Conservation (phyloP, 2,888 invertebrate genomes). For the Temnothorax ravouxi region DNA sequence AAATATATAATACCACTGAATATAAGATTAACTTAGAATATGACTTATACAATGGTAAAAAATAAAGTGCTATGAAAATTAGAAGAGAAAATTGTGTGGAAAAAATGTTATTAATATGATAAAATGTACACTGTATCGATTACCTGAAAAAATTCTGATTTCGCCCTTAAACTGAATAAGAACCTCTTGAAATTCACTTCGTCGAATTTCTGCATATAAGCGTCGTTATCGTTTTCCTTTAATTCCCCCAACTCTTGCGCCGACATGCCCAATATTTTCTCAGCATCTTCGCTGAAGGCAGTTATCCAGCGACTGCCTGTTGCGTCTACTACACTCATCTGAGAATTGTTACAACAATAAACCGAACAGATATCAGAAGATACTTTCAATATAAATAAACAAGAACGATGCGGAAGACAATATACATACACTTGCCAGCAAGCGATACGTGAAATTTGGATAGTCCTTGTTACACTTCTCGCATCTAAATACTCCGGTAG, state of each 20-base stretch:
- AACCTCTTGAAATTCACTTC: conserved; percentile 93
- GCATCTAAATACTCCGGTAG: conserved; percentile 96
- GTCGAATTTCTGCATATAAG: conserved; percentile 90
- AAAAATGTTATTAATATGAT: not conserved
- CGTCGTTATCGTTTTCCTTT: conserved; percentile 90
- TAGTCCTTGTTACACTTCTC: conserved; percentile 97
- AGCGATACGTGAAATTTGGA: conserved; percentile 94
- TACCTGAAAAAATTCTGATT: conserved; percentile 97
- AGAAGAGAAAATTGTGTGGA: not conserved
- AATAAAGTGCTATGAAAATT: not conserved
- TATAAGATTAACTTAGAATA: not conserved
- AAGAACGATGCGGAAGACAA: not conserved
- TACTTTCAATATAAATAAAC: conserved; percentile 19
- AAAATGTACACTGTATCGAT: conserved; percentile 83
- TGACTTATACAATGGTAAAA: not conserved
- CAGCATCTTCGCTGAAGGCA: conserved; percentile 94
- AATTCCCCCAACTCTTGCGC: conserved; percentile 93
- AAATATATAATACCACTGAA: too few species aligned
- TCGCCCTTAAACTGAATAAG: conserved; percentile 94
- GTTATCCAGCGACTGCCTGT: conserved; percentile 96
- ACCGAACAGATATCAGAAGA: not conserved
- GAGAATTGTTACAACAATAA: conserved; percentile 21
- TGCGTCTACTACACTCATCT: conserved; percentile 95
- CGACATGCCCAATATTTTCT: conserved; percentile 90
- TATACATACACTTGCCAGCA: conserved; percentile 90